Conservation (phyloP, 2,797 vertebrate genomes). For the Phrynocephalus forsythii region DNA sequence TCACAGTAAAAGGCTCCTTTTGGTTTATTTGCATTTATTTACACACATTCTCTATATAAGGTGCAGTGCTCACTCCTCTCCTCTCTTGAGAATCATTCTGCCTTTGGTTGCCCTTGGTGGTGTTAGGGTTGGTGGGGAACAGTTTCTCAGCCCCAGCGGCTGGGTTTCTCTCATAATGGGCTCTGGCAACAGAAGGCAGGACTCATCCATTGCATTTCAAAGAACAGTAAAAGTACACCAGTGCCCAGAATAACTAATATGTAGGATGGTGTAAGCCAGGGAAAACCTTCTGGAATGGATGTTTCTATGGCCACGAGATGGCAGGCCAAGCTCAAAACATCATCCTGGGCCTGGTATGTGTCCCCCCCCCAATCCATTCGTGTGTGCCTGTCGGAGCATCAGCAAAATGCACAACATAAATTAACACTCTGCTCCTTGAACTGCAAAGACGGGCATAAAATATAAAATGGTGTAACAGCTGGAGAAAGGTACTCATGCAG, state of each 20-base stretch:
- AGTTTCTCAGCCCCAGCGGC: background rate
- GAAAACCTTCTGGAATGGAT: accelerated
- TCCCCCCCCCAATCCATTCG: too few species aligned
- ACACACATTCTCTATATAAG: background rate
- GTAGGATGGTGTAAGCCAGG: background rate
- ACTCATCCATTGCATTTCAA: constrained; percentile 12
- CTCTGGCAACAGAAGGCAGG: constrained; percentile 1
- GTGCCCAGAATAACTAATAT: constrained; percentile 3
- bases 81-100: background rate
- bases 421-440: background rate
- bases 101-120: constrained; percentile 19
- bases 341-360: accelerated
- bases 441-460: constrained; percentile 32
- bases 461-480: constrained; percentile 23
- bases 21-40: background rate
- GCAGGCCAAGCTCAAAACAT: constrained; percentile 68
- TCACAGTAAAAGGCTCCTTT: background rate
- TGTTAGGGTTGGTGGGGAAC: background rate
- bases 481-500: constrained; percentile 24
- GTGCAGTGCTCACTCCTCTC: background rate
- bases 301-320: constrained; percentile 72
- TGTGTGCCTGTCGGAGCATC: background rate
- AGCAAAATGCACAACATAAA: background rate
- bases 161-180: background rate
- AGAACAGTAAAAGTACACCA: background rate